Base-by-base conservation (phyloP, 2,113 vertebrate genomes). In the Carassius auratus region DNA sequence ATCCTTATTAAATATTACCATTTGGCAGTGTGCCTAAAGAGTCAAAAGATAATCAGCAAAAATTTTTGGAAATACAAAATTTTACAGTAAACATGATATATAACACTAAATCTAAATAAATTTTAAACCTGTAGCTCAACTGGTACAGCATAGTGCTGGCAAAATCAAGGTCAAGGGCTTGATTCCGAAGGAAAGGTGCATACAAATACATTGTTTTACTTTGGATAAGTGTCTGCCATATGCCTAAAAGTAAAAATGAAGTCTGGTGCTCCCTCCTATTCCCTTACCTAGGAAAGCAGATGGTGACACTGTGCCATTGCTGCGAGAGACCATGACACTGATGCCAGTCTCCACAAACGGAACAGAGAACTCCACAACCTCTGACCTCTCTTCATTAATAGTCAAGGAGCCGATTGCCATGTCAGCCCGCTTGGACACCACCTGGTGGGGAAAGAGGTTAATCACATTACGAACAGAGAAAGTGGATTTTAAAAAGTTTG, bases 401-500 rank as follows among this genome's bases (percentile, higher is more conserved):
- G 97, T 97, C 71, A 97, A 92, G 0, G 97, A 97, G 52, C 97
- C 96, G 15, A 97, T 97, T 79, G 97, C 97, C 96, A 97, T 97
- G 94, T 97, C 97, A 0, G 97, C 97, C 10, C 97, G 92, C 90
- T 93, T 94, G 89, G 96, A 96, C 55, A 96, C 96, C 89, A 97
- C 96, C 96, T 97, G 89, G n/a, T 86, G 89, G 83, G 81, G 52
- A 81, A 38, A 13, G 81, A 61, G 42, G 19, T 10, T 86, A 74
- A 48, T 59, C 26, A 48, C 76, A 80, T 85, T 57, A 86, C 5
- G 12, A 30, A 50, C 74, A 30, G 48, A 52, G 48, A 52, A 52
- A 52, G 14, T 17, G 42, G 0, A 50, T 50, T 26, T 15, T 5
- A 76, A 48, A 48, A 76, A 76, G 71, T 75, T 42, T 42, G 8